These are phyloP conservation scores for Anguilla megastoma DNA, from an alignment of 2,797 vertebrate genomes.

Conservation along the genomic window DNA sequence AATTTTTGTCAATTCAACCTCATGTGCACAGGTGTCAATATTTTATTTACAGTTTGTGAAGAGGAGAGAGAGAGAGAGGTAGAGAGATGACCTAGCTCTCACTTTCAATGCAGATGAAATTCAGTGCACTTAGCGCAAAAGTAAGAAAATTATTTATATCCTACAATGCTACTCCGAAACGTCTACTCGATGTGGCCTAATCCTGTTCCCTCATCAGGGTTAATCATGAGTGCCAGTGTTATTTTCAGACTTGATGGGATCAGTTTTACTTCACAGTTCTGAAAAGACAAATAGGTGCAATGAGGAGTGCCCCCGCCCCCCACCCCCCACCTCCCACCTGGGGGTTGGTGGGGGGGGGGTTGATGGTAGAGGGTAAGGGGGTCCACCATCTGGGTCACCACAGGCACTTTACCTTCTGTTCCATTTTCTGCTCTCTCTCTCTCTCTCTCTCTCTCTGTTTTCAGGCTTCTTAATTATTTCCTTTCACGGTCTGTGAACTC, in stretches of 20 bases:
- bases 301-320: not conserved
- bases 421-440: not conserved
- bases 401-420: not conserved
- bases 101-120: too few relatives aligned
- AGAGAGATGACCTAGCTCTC: too few relatives aligned
- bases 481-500: not conserved
- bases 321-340: not conserved
- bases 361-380: not conserved
- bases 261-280: too few relatives aligned
- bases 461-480: slow-evolving; percentile 12
- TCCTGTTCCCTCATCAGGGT: too few relatives aligned
- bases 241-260: too few relatives aligned
- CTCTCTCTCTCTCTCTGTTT: not conserved
- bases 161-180: too few relatives aligned
- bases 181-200: too few relatives aligned
- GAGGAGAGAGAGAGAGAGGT: too few relatives aligned
- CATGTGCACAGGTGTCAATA: not conserved
- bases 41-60: not conserved
- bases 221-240: too few relatives aligned
- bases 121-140: too few relatives aligned
- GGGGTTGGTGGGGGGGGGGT: not conserved
- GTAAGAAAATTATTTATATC: too few relatives aligned
- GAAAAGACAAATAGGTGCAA: too few relatives aligned
- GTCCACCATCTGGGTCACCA: not conserved
- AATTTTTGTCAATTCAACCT: not conserved